phyloP scores from a whole-genome alignment of 2,888 invertebrate species.

The Acleris holmiana region DNA sequence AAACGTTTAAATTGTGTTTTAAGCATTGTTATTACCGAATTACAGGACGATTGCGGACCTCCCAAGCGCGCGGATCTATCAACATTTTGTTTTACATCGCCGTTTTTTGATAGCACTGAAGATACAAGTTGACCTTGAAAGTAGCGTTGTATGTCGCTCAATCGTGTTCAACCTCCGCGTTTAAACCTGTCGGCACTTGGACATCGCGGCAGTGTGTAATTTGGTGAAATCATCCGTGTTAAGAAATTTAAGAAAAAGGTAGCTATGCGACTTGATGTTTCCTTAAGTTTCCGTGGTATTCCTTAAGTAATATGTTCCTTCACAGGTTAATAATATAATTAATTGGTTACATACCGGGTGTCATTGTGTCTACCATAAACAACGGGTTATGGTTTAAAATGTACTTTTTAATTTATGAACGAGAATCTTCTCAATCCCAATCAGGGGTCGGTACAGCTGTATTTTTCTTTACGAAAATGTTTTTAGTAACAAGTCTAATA shows the following conservation, averaged over 20 bases:
- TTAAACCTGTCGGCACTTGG: conserved; percentile 22
- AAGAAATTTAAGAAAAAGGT: conserved; percentile 29
- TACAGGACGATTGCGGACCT: conserved; percentile 34
- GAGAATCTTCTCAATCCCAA: too few species aligned
- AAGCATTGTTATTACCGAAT: conserved; percentile 43
- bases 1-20: conserved; percentile 38
- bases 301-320: conserved; percentile 33
- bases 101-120: neutral
- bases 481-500: too few species aligned
- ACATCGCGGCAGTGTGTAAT: conserved; percentile 23
- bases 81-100: conserved; percentile 11
- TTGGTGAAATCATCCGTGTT: conserved; percentile 26
- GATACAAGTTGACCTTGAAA: neutral
- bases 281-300: conserved; percentile 26
- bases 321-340: conserved; percentile 29
- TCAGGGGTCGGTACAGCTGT: too few species aligned
- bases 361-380: neutral
- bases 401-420: too few species aligned
- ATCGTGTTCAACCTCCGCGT: neutral
- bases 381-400: too few species aligned
- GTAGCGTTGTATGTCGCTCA: conserved; percentile 5
- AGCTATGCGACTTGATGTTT: conserved; percentile 25
- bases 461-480: too few species aligned
- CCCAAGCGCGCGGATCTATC: conserved; percentile 12
- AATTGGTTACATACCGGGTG: conserved; percentile 12